Percentiles rank a stretch among this genome's conserved stretches.
phyloP scores from a whole-genome alignment of 2,113 vertebrate species.

The Struthio camelus region DNA sequence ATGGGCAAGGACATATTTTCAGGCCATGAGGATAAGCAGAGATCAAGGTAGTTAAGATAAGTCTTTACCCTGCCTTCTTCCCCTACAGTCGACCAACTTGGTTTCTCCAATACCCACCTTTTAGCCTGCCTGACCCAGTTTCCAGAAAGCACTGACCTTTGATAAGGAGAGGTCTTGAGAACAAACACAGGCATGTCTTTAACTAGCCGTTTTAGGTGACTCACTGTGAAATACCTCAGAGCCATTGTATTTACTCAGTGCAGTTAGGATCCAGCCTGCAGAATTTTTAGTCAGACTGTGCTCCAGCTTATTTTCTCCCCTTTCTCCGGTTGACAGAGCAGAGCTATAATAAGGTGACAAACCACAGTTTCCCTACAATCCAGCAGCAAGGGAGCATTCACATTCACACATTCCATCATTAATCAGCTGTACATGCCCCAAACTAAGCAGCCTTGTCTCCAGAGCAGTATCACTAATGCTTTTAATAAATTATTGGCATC shows the following conservation, averaged over 20 bases:
- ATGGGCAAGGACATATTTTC: not conserved
- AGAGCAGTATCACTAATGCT: not conserved
- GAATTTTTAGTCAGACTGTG: not conserved
- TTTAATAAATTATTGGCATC: not conserved
- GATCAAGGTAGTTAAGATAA: not conserved
- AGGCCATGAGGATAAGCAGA: not conserved
- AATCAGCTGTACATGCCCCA: not conserved
- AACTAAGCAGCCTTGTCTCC: not conserved
- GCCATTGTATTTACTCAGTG: not conserved
- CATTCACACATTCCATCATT: not conserved
- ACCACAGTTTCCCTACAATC: not conserved
- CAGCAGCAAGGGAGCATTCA: not conserved
- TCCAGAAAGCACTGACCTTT: not conserved
- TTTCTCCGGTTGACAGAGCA: not conserved
- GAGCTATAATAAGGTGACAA: not conserved
- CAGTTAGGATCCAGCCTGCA: not conserved
- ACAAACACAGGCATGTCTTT: not conserved
- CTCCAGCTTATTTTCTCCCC: not conserved
- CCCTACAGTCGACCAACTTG: not conserved
- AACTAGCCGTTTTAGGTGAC: not conserved
- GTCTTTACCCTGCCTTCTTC: not conserved
- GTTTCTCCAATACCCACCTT: not conserved
- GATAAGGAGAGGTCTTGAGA: not conserved
- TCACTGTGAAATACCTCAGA: not conserved
- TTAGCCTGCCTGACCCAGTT: not conserved